Base-by-base conservation (phyloP, 2,888 invertebrate species). In the Hemaris fuciformis region DNA sequence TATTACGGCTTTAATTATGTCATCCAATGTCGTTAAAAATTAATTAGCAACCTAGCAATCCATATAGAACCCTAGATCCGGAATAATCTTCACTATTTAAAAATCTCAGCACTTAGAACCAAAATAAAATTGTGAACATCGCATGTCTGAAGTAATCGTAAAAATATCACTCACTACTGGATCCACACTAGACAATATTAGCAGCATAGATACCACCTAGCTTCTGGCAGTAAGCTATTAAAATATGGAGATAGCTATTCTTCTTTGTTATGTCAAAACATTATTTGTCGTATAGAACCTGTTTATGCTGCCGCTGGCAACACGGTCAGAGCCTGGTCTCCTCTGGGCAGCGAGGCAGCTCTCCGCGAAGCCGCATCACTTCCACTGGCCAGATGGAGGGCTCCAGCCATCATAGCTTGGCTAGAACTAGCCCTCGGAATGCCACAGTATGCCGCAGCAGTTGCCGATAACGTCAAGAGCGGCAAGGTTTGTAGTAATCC, bases 401-500 rank as follows among this genome's bases (percentile, higher is more conserved):
- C 98, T 13, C 96, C 97, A 0, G 98, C 98, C 65, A 98, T 99
- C 61, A 94, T 98, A 43, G 98, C 98, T 1, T 99, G 98, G 98
- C 92, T 99, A 59, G 98, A 98, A 86, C 95, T 98, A 31, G 97
- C 98, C 0, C 94, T 99, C 5, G 98, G 98, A 60, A 98, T 99
- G 98, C 97, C 98, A 0, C 98, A 98, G 78, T 98, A 98, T 75
- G 98, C 98, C 2, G 95, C 96, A 22, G 94, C 96, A 53, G 98
- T 98, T 77, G 97, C 97, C 20, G 98, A 98, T 81, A 98, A 98
- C 85, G 96, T 99, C 67, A 98, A 98, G 86, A 98, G 98, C 83
- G 98, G 98, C 75, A 98, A 98, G 95, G 98, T 97, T 34, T 45
- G n/a, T 1, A 25, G 23, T 13, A 6, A 13, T 6, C 15, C 7